These are phyloP conservation scores for Atta colombica DNA, from an alignment of 1,140 invertebrate species.

Conservation along the genomic window DNA sequence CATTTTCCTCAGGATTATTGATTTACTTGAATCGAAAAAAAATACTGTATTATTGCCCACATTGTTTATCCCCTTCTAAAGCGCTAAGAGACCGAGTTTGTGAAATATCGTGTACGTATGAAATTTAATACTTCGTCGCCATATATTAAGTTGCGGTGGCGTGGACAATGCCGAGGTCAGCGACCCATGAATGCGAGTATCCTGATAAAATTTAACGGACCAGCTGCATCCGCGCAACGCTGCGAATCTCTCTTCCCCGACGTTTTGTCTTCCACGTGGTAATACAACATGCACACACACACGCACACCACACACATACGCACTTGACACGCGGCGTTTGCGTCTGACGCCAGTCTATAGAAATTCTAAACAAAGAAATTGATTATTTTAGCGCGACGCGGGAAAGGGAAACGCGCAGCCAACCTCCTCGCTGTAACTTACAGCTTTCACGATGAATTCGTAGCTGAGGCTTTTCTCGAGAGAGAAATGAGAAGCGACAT, in stretches of 20 bases:
- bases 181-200: constrained; percentile 47
- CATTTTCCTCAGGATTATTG: background rate
- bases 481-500: constrained; percentile 15
- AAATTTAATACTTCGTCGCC: constrained; percentile 56
- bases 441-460: constrained; percentile 40
- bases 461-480: background rate
- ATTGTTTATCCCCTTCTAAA: background rate
- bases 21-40: constrained; percentile 1
- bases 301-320: background rate
- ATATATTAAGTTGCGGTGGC: constrained; percentile 50
- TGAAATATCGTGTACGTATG: constrained; percentile 1
- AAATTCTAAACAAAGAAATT: constrained; percentile 55
- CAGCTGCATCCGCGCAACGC: constrained; percentile 7
- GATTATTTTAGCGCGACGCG: constrained; percentile 49
- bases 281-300: no score
- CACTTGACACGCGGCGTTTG: constrained; percentile 38
- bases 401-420: constrained; percentile 10
- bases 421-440: constrained; percentile 4
- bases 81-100: background rate
- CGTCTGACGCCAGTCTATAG: constrained; percentile 44
- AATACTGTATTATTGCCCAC: background rate
- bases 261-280: background rate
- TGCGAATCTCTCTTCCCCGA: background rate
- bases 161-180: constrained; percentile 37
- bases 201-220: constrained; percentile 60